phyloP scores from a whole-genome alignment of 1,140 invertebrate species.

The Dermatophagoides farinae region DNA sequence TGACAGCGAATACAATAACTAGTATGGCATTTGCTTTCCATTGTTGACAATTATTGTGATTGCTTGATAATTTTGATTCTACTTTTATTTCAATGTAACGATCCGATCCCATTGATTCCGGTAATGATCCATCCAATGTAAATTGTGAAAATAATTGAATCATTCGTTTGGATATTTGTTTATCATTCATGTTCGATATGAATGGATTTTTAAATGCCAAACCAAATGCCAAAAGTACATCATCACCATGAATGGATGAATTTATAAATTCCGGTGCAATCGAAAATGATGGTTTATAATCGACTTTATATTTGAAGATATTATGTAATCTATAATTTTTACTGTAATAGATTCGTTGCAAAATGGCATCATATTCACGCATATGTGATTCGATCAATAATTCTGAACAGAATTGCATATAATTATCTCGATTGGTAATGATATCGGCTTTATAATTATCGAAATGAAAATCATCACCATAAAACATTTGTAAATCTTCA shows the following conservation, averaged over 20 bases:
- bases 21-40: too few relatives aligned
- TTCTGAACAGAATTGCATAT: conserved; percentile 18
- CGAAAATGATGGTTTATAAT: conserved; percentile 19
- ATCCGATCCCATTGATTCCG: too few relatives aligned
- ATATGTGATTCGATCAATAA: conserved; percentile 14
- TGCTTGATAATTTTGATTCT: too few relatives aligned
- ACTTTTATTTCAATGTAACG: too few relatives aligned
- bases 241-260: conserved; percentile 20
- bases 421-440: conserved; percentile 3
- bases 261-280: conserved; percentile 17
- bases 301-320: conserved; percentile 19
- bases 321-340: not conserved
- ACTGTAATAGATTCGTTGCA: not conserved
- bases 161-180: conserved; percentile 11
- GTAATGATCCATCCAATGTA: conserved; percentile 12
- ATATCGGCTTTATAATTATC: not conserved
- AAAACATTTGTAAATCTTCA: conserved; percentile 12
- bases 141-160: conserved; percentile 16
- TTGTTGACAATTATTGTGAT: too few relatives aligned
- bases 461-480: not conserved
- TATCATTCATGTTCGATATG: conserved; percentile 10
- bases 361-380: conserved; percentile 1
- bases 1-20: too few relatives aligned
- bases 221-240: conserved; percentile 20
- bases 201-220: conserved; percentile 9